These are phyloP conservation scores for Craseonycteris thonglongyai DNA, from an alignment of 2,113 vertebrate genomes.

Conservation along the genomic window DNA sequence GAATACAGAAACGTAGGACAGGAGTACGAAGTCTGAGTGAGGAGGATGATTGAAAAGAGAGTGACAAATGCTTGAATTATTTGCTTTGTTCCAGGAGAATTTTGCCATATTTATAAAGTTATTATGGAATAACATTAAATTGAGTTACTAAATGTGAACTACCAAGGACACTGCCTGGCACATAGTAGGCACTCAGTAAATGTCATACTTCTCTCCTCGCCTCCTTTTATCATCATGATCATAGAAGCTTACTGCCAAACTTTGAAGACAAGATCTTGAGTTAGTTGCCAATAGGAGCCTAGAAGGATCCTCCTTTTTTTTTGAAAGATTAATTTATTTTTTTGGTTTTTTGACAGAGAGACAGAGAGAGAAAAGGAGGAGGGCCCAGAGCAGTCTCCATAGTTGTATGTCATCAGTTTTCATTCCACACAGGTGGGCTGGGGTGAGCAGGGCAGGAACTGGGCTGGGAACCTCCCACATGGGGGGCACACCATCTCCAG, in stretches of 20 bases:
- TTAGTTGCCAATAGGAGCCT: background rate
- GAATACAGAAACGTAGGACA: background rate
- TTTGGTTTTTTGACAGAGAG: too few relatives aligned
- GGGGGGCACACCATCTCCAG: too few relatives aligned
- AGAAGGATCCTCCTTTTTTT: background rate
- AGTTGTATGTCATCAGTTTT: too few relatives aligned
- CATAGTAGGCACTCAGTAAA: background rate
- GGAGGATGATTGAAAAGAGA: background rate
- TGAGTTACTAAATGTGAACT: background rate
- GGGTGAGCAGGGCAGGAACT: too few relatives aligned
- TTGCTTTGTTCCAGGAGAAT: background rate
- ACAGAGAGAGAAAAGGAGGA: too few relatives aligned
- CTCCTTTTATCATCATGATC: background rate
- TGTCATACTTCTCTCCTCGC: background rate
- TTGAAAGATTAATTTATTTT: too few relatives aligned
- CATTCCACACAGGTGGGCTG: too few relatives aligned
- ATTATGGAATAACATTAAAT: background rate
- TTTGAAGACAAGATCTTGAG: background rate
- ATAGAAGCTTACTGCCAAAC: background rate
- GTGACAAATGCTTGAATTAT: background rate
- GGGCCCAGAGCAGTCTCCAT: too few relatives aligned
- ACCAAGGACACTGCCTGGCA: background rate
- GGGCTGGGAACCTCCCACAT: too few relatives aligned
- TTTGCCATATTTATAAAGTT: background rate
- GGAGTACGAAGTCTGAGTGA: background rate